phyloP scores from a whole-genome alignment of 2,113 vertebrate species.

The Progne subis region DNA sequence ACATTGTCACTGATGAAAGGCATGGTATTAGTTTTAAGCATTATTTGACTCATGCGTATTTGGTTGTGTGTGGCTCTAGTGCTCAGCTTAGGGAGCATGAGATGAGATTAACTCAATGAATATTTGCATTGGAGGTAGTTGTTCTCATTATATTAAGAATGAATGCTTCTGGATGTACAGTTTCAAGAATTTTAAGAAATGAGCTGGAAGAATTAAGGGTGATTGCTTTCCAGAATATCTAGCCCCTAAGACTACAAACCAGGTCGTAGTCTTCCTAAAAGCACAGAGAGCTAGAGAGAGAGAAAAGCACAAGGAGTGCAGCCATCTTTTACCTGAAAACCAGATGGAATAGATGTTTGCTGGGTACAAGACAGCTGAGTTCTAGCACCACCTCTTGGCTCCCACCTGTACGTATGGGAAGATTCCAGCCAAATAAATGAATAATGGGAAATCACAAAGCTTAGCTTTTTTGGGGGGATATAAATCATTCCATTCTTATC shows the following conservation, averaged over 20 bases:
- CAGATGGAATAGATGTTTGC: not conserved
- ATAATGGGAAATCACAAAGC: not conserved
- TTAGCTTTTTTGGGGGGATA: not conserved
- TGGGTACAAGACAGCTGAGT: constrained; percentile 22
- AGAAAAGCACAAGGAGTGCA: not conserved
- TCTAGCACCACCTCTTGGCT: constrained; percentile 67
- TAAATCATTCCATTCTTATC: not conserved
- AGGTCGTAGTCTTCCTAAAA: not conserved
- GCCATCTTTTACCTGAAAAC: not conserved
- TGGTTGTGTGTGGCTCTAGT: not conserved
- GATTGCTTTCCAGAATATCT: not conserved
- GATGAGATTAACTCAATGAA: not conserved
- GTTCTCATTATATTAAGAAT: not conserved
- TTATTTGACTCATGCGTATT: not conserved
- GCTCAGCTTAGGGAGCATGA: not conserved
- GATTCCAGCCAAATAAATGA: not conserved
- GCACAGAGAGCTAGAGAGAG: not conserved
- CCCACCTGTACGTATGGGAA: constrained; percentile 42
- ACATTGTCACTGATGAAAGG: not conserved
- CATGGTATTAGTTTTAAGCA: not conserved
- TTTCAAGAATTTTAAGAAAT: not conserved
- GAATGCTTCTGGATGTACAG: not conserved
- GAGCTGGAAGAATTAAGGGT: not conserved
- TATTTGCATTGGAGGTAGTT: not conserved
- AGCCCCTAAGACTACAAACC: not conserved